phyloP scores from a whole-genome alignment of 2,113 vertebrate species.

The Microtus richardsoni region DNA sequence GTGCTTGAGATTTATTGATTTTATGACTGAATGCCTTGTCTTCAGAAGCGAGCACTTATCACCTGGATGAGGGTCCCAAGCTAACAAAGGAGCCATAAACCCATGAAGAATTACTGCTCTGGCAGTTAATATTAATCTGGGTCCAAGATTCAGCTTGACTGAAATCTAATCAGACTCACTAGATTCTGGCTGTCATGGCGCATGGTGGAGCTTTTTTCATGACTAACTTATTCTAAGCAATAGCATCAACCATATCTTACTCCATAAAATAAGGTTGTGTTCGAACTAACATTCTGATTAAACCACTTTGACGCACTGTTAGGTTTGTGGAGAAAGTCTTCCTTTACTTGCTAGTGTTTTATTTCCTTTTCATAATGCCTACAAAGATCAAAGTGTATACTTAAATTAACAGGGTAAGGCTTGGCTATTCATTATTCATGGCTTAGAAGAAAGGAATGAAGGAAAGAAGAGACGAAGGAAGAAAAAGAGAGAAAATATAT shows the following conservation, averaged over 20 bases:
- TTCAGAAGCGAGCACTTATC: slow-evolving; percentile 18
- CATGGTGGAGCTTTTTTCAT: neutral
- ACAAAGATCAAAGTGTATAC: neutral
- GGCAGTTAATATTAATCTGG: slow-evolving; percentile 28
- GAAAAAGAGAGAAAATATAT: neutral
- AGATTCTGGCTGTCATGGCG: neutral
- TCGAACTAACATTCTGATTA: neutral
- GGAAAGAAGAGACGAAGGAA: neutral
- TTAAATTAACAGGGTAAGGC: neutral
- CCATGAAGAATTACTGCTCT: neutral
- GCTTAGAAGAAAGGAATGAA: neutral
- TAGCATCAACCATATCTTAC: neutral
- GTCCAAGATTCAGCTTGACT: slow-evolving; percentile 27
- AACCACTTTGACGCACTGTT: neutral
- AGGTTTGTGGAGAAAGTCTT: neutral
- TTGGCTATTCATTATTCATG: neutral
- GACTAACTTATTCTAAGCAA: neutral
- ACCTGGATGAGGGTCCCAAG: slow-evolving; percentile 10
- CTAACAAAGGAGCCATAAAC: slow-evolving; percentile 39
- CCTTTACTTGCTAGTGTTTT: neutral
- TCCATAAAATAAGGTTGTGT: neutral
- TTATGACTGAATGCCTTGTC: slow-evolving; percentile 40
- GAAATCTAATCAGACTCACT: slow-evolving; percentile 25
- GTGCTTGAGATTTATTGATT: slow-evolving; percentile 45
- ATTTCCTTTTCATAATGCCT: neutral